phyloP scores from a whole-genome alignment of 2,888 invertebrate genomes.

The Brenthis hecate region DNA sequence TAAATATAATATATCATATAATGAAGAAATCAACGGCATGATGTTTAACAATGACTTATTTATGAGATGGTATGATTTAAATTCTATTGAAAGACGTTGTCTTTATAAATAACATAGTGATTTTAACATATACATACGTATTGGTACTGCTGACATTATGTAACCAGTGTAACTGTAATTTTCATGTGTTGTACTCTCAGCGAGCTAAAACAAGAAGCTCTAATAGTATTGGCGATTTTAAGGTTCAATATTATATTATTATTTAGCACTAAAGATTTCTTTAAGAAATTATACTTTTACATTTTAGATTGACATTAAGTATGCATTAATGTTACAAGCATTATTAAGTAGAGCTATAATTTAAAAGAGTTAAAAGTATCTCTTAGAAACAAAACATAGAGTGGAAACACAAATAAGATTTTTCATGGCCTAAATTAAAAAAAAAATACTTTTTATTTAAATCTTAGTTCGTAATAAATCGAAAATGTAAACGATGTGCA shows the following conservation, averaged over 20 bases:
- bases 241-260: no score
- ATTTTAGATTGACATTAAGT: no score
- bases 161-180: not conserved
- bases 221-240: no score
- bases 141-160: not conserved
- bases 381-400: no score
- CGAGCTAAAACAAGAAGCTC: no score
- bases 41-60: not conserved
- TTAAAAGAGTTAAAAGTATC: no score
- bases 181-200: no score
- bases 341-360: no score
- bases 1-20: not conserved
- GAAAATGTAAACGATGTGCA: not conserved
- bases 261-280: no score
- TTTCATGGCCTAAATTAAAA: not conserved
- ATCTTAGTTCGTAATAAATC: not conserved
- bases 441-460: not conserved
- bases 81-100: constrained; percentile 4
- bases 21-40: not conserved
- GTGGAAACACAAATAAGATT: no score
- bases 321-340: no score
- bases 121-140: not conserved
- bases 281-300: no score
- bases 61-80: constrained; percentile 7
- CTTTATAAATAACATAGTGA: not conserved